Evolutionary conservation across 2,797 vertebrate genomes (phyloP), one percentile per base, ranked within the genome.

Genomic region (Corythornis leucogaster): DNA sequence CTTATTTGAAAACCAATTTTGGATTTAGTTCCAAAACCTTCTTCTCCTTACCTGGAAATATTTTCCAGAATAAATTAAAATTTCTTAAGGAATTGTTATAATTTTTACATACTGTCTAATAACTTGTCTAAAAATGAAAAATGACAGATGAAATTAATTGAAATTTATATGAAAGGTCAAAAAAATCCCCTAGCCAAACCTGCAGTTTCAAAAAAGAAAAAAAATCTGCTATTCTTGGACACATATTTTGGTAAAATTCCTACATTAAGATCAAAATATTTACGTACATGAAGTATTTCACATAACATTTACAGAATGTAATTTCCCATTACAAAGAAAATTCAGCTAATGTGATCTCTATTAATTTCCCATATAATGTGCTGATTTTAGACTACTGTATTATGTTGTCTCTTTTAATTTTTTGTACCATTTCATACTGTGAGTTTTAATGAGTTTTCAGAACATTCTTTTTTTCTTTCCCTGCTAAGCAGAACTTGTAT

Each of bases 371-470:
- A 88, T 92, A 85, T 63, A 97, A 92, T 88, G 89, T 93, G 87
- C 73, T 95, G 93, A 83, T 96, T 97, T 96, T 67, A 94, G 75
- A 88, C 80, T 77, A 92, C 85, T 95, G 88, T 96, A 96, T 97
- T 95, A 92, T 93, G 80, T 80, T 63, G 79, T 87, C 64, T 82
- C 45, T 89, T 96, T 96, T 95, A 96, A 88, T 94, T 97, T 91
- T 97, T 94, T 79, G 62, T 93, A 82, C 87, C 68, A 92, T 93
- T 97, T 97, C 97, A 97, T 81, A 97, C 95, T 97, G 97, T 89
- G 96, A 93, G 50, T 93, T 97, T 96, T 97, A 97, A 97, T 97
- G 90, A 92, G 38, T 87, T 97, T 97, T 93, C 78, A 85, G 64
- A 91, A 64, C 67, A 89, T 77, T 95, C 81, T 42, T 74, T 58